Base-by-base conservation (phyloP, 2,113 vertebrate genomes). In the Nannospalax galili region DNA sequence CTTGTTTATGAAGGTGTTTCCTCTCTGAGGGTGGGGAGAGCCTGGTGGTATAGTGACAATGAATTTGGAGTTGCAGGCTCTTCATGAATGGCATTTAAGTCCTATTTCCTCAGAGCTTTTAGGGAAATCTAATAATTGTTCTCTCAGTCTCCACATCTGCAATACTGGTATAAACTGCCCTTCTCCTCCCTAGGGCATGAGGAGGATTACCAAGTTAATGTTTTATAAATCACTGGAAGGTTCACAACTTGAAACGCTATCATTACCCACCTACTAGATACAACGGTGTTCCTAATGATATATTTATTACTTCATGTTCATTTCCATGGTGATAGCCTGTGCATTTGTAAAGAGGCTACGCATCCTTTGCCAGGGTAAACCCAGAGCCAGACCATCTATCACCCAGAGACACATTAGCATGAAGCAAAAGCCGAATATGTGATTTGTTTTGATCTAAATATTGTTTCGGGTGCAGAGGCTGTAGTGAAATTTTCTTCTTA, bases 201-300 rank as follows among this genome's bases (percentile, higher is more conserved):
- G 65, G 65, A 84, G 56, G 87, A 93, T 92, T 95, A 90, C 64
- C 32, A 72, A 93, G 73, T 93, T 97, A 96, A 96, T 96, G 95
- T 78, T 93, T 92, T 92, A 84, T 94, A 97, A 97, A 95, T 95
- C 80, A 93, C 58, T 5, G 16, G 64, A 81, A 88, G 77, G 84
- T 94, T 92, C 67, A 87, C 90, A 92, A 93, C 93, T 84, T 9
- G 37, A 95, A 94, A 58, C 93, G 90, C 67, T 75, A 28, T 96
- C 93, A 96, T 97, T 97, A 96, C 87, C 97, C 78, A 97, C 94
- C 96, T 92, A 92, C 81, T 90, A 79, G 95, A 93, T 96, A 93
- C 35, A 90, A 93, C 95, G 64, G 30, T 60, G 40, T 20, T 90
- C 87, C 70, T 96, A 93, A 97, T 95, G 97, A 92, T 96, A 32